A percentile compares a stretch with the other conserved stretches of the same genome.
These are phyloP conservation scores for Xiphophorus maculatus DNA, from an alignment of 2,113 vertebrate genomes.

Conservation along the genomic window DNA sequence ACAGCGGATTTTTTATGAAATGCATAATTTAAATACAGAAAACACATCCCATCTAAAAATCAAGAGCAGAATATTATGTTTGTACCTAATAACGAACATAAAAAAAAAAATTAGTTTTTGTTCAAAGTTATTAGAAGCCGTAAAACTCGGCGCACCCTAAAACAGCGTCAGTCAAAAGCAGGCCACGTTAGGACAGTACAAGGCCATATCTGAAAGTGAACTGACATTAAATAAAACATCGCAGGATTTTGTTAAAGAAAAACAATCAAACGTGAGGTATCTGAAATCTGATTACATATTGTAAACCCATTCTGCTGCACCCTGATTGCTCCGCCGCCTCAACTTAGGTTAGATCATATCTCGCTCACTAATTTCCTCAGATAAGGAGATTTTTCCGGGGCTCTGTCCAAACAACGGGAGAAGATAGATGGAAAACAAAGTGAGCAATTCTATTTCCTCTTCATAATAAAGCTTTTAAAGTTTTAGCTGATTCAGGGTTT, in stretches of 20 bases:
- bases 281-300: slow-evolving; percentile 34
- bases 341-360: slow-evolving; percentile 45
- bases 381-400: slow-evolving; percentile 54
- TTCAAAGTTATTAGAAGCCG: neutral
- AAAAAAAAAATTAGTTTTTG: neutral
- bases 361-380: slow-evolving; percentile 52
- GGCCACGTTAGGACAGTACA: slow-evolving; percentile 1
- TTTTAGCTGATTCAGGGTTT: slow-evolving; percentile 77
- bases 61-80: no score
- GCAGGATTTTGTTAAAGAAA: slow-evolving; percentile 9
- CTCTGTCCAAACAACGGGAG: slow-evolving; percentile 54
- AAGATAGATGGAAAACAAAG: slow-evolving; percentile 58
- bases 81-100: neutral
- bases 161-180: neutral
- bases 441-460: slow-evolving; percentile 71
- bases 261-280: slow-evolving; percentile 19
- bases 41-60: neutral
- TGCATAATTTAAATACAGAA: neutral
- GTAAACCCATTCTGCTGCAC: slow-evolving; percentile 4
- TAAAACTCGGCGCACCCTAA: neutral
- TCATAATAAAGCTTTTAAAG: slow-evolving; percentile 75
- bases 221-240: neutral
- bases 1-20: neutral
- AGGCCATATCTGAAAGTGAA: slow-evolving; percentile 6
- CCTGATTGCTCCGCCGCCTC: slow-evolving; percentile 1